Percentiles rank a stretch among this genome's conserved stretches.
Evolutionary conservation across 2,797 vertebrate species (phyloP).

Genomic region (Manis crassicaudata): DNA sequence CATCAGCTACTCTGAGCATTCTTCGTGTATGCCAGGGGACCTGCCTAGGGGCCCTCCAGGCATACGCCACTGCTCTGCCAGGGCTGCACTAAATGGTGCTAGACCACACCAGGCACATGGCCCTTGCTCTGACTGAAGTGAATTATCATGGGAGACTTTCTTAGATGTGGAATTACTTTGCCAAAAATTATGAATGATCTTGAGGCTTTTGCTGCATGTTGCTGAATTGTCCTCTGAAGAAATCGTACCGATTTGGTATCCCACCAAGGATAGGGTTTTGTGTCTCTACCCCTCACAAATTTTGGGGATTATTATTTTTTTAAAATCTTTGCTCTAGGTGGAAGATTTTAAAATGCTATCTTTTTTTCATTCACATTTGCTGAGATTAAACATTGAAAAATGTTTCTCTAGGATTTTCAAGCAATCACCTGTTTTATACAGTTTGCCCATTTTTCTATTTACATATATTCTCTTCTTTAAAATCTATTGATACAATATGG

Average conservation of each 20-base stretch:
- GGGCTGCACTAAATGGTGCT: not conserved
- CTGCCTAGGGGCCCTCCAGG: not conserved
- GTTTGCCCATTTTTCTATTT: slow-evolving; percentile 38
- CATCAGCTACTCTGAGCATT: too few species aligned
- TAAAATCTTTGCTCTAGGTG: not conserved
- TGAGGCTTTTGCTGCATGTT: not conserved
- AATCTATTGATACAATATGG: not conserved
- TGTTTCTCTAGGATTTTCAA: not conserved
- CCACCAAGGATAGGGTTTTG: not conserved
- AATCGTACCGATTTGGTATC: not conserved
- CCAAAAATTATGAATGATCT: not conserved
- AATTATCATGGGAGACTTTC: not conserved
- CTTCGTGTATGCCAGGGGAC: not conserved
- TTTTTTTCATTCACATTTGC: not conserved
- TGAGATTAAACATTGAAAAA: slow-evolving; percentile 24
- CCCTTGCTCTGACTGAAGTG: not conserved
- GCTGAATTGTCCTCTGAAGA: not conserved
- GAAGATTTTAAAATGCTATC: not conserved
- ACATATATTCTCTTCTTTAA: not conserved
- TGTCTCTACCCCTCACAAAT: not conserved
- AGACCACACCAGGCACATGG: not conserved
- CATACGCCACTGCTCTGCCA: not conserved
- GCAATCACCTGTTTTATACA: not conserved
- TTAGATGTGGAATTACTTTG: not conserved
- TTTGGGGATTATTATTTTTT: not conserved